Evolutionary conservation across 2,888 invertebrate species (phyloP).

Genomic region (Pyrgus malvae): DNA sequence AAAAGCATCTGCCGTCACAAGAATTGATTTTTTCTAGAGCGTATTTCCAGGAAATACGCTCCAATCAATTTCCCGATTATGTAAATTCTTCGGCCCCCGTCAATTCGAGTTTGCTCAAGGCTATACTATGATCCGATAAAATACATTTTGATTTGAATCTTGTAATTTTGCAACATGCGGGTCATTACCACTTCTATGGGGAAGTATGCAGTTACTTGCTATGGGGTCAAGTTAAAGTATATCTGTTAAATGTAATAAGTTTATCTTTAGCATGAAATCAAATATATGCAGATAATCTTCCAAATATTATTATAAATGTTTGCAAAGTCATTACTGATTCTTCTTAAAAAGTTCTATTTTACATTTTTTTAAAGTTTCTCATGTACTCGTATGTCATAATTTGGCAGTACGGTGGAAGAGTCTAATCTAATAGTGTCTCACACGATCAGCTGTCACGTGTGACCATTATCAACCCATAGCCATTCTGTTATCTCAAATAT

Average conservation of each 20-base stretch:
- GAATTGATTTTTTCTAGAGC: constrained; percentile 58
- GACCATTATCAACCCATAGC: too few relatives aligned
- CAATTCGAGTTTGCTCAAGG: constrained; percentile 52
- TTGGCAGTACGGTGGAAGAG: too few relatives aligned
- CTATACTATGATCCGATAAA: constrained; percentile 54
- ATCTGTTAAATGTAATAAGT: not conserved
- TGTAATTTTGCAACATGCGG: constrained; percentile 43
- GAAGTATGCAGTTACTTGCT: not conserved
- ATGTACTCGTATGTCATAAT: too few relatives aligned
- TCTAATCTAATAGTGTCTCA: too few relatives aligned
- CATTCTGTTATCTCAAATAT: too few relatives aligned
- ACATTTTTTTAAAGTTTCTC: too few relatives aligned
- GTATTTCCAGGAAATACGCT: constrained; percentile 64
- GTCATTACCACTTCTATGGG: constrained; percentile 14
- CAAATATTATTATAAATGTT: too few relatives aligned
- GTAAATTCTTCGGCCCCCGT: constrained; percentile 58
- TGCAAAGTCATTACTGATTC: too few relatives aligned
- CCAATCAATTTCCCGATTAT: constrained; percentile 79
- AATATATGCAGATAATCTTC: too few relatives aligned
- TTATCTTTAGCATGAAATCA: not conserved
- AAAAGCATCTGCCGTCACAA: constrained; percentile 58
- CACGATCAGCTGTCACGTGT: too few relatives aligned
- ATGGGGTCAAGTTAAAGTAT: not conserved
- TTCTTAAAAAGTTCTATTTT: too few relatives aligned
- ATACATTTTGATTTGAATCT: constrained; percentile 54